Conservation (phyloP, 2,797 vertebrate genomes). For the Sternotherus odoratus region DNA sequence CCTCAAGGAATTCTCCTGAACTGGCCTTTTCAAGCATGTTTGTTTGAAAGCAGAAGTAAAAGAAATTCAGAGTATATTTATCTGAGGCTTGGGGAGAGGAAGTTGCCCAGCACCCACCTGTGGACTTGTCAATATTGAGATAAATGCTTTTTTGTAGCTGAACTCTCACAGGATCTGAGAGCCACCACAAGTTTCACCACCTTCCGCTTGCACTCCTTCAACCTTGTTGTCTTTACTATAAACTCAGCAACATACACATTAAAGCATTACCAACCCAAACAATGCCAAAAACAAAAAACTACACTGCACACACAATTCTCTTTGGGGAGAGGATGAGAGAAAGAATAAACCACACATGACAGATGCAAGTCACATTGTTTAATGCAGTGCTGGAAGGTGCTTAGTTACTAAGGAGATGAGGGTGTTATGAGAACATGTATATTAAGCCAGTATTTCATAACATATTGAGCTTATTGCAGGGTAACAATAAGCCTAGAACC, state of each 20-base stretch:
- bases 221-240: neutral
- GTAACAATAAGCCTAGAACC: neutral
- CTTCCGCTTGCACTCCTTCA: neutral
- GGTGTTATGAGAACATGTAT: neutral
- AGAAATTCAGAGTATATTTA: neutral
- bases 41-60: constrained; percentile 1
- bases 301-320: neutral
- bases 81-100: neutral
- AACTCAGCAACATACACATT: neutral
- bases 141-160: neutral
- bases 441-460: neutral
- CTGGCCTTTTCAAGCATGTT: neutral
- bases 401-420: constrained; percentile 15
- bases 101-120: neutral
- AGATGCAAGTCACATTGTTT: constrained; percentile 15
- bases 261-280: neutral
- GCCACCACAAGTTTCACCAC: neutral
- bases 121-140: neutral
- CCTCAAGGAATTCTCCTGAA: neutral
- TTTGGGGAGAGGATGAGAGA: neutral
- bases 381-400: neutral
- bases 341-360: constrained; percentile 20
- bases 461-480: neutral
- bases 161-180: neutral
- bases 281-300: neutral